phyloP scores from a whole-genome alignment of 2,888 invertebrate genomes.

The Tetropium fuscum region DNA sequence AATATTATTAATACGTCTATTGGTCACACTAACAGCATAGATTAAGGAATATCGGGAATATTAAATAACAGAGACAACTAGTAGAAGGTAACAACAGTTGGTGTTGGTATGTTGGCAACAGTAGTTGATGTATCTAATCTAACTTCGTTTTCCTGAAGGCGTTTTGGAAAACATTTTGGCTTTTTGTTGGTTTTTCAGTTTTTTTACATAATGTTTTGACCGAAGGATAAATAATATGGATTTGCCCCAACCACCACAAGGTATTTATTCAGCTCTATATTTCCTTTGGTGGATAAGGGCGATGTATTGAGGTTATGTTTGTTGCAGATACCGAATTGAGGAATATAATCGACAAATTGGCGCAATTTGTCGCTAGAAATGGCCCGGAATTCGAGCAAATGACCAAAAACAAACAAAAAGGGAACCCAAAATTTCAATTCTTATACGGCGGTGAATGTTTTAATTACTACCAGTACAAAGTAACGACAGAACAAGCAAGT shows the following conservation, averaged over 20 bases:
- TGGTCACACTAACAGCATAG: too few relatives aligned
- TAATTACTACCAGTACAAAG: conserved; percentile 97
- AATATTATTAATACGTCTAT: too few relatives aligned
- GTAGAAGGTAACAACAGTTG: too few relatives aligned
- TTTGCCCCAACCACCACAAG: conserved; percentile 73
- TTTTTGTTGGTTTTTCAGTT: conserved; percentile 10
- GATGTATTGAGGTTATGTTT: conserved; percentile 49
- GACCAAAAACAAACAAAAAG: conserved; percentile 98
- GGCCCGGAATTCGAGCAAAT: conserved; percentile 99
- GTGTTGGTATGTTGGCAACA: too few relatives aligned
- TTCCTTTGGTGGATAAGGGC: too few relatives aligned
- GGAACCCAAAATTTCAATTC: conserved; percentile 97
- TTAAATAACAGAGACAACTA: too few relatives aligned
- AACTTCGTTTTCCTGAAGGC: not conserved
- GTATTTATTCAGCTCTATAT: conserved; percentile 58
- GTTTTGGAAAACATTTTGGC: not conserved
- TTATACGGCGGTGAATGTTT: conserved; percentile 96
- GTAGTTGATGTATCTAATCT: too few relatives aligned
- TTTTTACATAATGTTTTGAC: conserved; percentile 9
- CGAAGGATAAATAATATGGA: conserved; percentile 61
- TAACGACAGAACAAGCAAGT: conserved; percentile 94
- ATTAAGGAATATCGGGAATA: too few relatives aligned
- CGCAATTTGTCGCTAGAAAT: conserved; percentile 98
- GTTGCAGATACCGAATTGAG: conserved; percentile 88
- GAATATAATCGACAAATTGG: conserved; percentile 98